A percentile compares a stretch with the other conserved stretches of the same genome.
phyloP scores from a whole-genome alignment of 2,797 vertebrate species.

The Merluccius polli region DNA sequence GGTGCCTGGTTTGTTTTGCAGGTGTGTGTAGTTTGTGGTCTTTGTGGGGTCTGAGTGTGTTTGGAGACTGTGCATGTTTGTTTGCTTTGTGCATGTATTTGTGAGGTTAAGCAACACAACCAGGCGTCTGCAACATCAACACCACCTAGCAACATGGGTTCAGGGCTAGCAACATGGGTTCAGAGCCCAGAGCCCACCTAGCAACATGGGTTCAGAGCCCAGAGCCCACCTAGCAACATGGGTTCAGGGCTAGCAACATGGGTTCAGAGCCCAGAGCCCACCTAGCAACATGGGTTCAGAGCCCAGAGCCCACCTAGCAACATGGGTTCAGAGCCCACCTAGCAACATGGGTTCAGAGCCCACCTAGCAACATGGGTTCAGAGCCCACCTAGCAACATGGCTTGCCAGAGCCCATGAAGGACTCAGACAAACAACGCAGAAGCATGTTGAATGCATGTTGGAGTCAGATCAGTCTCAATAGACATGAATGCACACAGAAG shows the following conservation, averaged over 20 bases:
- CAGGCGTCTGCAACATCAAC: neutral
- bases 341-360: neutral
- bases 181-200: neutral
- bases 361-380: neutral
- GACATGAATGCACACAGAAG: no score
- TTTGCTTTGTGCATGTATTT: neutral
- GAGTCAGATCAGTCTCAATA: no score
- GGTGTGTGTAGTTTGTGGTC: neutral
- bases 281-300: neutral
- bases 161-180: neutral
- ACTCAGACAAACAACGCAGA: no score
- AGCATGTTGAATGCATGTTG: no score
- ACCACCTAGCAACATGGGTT: neutral
- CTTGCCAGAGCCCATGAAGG: no score
- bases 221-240: neutral
- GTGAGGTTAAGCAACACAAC: neutral
- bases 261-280: no score
- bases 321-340: neutral
- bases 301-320: neutral
- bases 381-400: no score
- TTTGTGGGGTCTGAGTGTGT: slow-evolving; percentile 3
- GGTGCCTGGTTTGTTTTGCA: neutral
- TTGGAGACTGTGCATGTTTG: slow-evolving; percentile 3
- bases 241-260: no score
- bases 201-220: neutral